phyloP scores from a whole-genome alignment of 2,113 vertebrate genomes.

The Pluvianellus socialis region DNA sequence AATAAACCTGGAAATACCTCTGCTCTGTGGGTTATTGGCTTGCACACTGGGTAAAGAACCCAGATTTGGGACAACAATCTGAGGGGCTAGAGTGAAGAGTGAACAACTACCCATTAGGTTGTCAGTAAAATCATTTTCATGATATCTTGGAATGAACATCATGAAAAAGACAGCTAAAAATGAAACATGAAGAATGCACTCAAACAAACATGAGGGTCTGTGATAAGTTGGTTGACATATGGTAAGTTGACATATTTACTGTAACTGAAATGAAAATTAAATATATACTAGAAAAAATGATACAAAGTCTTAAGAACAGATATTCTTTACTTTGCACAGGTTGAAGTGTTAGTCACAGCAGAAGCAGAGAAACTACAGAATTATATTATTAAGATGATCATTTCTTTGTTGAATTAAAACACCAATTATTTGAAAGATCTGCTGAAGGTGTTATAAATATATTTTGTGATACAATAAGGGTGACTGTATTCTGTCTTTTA shows the following conservation, averaged over 20 bases:
- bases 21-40: too few relatives aligned
- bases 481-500: not conserved
- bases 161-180: not conserved
- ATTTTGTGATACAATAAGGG: not conserved
- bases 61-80: not conserved
- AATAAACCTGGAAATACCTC: too few relatives aligned
- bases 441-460: not conserved
- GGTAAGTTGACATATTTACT: not conserved
- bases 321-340: not conserved
- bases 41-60: too few relatives aligned
- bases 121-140: not conserved
- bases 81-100: not conserved
- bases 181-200: not conserved
- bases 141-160: not conserved
- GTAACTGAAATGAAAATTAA: not conserved
- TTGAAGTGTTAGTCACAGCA: not conserved
- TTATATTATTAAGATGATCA: not conserved
- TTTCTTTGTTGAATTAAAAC: not conserved
- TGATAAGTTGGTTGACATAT: not conserved
- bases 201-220: not conserved
- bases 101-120: not conserved
- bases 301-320: not conserved
- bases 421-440: not conserved
- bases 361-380: not conserved
- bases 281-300: not conserved